Evolutionary conservation across 2,888 invertebrate genomes (phyloP), one percentile per base, ranked within the genome.

Genomic region (Ichneumoninae sp.): DNA sequence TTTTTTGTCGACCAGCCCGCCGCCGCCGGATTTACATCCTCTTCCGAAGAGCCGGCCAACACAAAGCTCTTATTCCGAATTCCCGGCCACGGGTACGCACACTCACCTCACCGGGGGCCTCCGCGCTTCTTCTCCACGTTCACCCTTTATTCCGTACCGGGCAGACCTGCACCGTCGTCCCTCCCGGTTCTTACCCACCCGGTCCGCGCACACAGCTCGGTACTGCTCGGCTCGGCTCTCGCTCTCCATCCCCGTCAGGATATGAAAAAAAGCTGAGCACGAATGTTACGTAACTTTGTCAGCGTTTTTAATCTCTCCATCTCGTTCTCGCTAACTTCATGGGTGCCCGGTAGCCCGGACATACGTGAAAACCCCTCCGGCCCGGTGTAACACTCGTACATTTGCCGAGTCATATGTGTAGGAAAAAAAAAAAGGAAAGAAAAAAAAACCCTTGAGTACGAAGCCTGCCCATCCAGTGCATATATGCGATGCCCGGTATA

Each of bases 271-370:
- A 86, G 88, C 89, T 90, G 90, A 89, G 86, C 88, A 84, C 88
- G 91, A 89, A 88, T 90, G 90, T 92, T 92, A 91, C 90, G 92
- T 90, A 92, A 92, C 92, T 92, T 92, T 91, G 91, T 92, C 92
- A 92, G 91, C 92, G 89, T 92, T 92, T 92, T 91, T 91, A 91
- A 91, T 91, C 89, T 89, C 86, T 74, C 50, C 47, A 73, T 79
- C 65, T 68, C 36, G 40, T 81, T 85, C 68, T 75, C 78, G 69
- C 57, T 70, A 50, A 68, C 60, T 5, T 83, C 19, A 66, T 77
- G 57, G 22, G 26, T 33, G 44, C 33, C 63, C n/a, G 44, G 50
- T 30, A 70, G 50, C 52, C 50, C 44, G 26, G 76, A 26, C 75
- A 74, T 69, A 80, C 76, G 80, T 68, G 52, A 30, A 63, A 63